A percentile compares a stretch with the other conserved stretches of the same genome.
These are phyloP conservation scores for Rousettus leschenaultii DNA, from an alignment of 2,113 vertebrate genomes.

Conservation along the genomic window DNA sequence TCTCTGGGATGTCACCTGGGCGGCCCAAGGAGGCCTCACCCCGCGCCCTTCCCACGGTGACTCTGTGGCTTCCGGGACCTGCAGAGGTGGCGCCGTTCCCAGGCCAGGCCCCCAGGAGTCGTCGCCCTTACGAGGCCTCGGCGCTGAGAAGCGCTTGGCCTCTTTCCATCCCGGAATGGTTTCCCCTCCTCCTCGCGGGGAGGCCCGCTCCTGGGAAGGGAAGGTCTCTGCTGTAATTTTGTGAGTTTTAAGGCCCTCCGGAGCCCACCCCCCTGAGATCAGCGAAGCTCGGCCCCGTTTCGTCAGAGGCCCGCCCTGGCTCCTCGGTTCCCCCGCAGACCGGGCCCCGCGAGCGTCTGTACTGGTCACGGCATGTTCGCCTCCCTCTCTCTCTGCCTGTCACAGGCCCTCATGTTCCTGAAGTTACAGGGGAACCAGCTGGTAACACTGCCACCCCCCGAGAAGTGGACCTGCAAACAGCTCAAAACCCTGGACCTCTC, in stretches of 20 bases:
- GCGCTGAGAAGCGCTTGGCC: not conserved
- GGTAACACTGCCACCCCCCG: conserved; percentile 83
- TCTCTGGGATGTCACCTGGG: not conserved
- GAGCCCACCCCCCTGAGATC: not conserved
- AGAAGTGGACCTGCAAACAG: conserved; percentile 91
- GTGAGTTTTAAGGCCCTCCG: not conserved
- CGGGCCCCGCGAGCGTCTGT: too few relatives aligned
- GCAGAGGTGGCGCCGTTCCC: not conserved
- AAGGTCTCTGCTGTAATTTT: too few relatives aligned
- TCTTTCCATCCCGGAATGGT: not conserved
- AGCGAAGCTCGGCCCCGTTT: too few relatives aligned
- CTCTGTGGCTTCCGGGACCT: not conserved
- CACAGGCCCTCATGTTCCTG: conserved; percentile 88
- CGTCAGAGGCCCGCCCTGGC: not conserved
- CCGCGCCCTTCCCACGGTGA: not conserved
- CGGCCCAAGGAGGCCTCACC: rapidly evolving
- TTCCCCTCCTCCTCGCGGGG: not conserved
- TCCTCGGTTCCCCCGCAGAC: rapidly evolving
- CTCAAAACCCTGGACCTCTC: conserved; percentile 95
- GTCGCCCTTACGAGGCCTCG: too few relatives aligned
- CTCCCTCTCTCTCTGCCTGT: conserved; percentile 40
- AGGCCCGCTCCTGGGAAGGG: too few relatives aligned
- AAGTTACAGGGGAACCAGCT: conserved; percentile 92
- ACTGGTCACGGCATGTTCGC: not conserved
- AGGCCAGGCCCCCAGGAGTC: not conserved